Conservation (phyloP, 2,113 vertebrate species). For the Plotosus lineatus region DNA sequence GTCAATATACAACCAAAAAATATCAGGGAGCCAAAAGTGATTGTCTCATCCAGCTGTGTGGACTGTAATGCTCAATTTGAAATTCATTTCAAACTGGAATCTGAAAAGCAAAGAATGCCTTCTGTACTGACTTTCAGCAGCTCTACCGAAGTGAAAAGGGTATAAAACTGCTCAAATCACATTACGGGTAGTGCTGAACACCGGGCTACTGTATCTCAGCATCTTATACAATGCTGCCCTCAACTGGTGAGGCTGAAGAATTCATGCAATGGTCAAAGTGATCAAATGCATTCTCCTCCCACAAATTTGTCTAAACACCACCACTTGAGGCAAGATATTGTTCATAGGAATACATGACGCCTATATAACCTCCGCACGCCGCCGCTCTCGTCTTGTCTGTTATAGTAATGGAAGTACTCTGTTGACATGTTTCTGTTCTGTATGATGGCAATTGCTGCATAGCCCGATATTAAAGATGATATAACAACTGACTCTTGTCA, state of each 20-base stretch:
- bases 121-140: background rate
- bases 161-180: background rate
- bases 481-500: background rate
- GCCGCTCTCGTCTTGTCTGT: no score
- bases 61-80: background rate
- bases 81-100: background rate
- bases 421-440: background rate
- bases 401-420: background rate
- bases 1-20: background rate
- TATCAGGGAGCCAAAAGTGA: background rate
- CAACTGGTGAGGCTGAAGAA: background rate
- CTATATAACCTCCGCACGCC: background rate
- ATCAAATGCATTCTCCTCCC: background rate
- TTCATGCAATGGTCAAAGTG: background rate
- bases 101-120: background rate
- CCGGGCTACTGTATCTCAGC: background rate
- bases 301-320: background rate
- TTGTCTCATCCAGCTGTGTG: background rate
- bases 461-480: background rate
- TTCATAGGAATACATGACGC: background rate
- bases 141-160: background rate
- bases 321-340: background rate
- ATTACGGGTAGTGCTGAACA: background rate
- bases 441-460: background rate
- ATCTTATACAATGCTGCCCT: constrained; percentile 29